A percentile compares a stretch with the other conserved stretches of the same genome.
phyloP scores from a whole-genome alignment of 2,797 vertebrate genomes.

The Hydrocynus forskahlii region DNA sequence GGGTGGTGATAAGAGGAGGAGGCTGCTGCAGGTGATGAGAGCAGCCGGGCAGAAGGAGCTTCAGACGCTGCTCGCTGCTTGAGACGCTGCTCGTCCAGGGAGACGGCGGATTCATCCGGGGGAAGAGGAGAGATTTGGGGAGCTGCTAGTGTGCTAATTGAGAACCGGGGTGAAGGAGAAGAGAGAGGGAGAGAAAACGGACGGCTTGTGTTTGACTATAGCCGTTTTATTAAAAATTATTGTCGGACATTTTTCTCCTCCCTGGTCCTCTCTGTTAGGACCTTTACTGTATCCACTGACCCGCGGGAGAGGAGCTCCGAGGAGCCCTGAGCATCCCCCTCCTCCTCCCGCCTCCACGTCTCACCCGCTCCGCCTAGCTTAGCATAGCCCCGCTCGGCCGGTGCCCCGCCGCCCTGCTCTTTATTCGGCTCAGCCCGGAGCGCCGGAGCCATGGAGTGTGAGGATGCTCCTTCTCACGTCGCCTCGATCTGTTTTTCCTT shows the following conservation, averaged over 20 bases:
- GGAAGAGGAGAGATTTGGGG: not conserved
- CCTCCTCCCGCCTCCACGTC: conserved; percentile 10
- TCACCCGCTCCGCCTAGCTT: not conserved
- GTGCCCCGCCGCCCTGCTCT: not conserved
- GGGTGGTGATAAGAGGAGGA: not conserved
- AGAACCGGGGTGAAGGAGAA: conserved; percentile 55
- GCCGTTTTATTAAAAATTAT: conserved; percentile 15
- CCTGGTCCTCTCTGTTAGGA: not conserved
- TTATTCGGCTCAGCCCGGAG: conserved; percentile 23
- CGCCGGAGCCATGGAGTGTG: conserved; percentile 81
- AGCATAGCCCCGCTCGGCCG: not conserved
- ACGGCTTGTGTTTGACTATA: conserved; percentile 68
- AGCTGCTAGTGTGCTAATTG: conserved; percentile 37
- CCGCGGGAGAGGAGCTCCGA: conserved; percentile 1
- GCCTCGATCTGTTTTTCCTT: conserved; percentile 63
- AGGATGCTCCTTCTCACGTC: conserved; percentile 82
- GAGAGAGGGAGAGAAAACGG: conserved; percentile 54
- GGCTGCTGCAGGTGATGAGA: not conserved
- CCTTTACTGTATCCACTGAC: not conserved
- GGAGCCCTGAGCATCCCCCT: conserved; percentile 17
- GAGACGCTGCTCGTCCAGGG: not conserved
- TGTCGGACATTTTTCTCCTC: no score
- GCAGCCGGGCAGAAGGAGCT: not conserved
- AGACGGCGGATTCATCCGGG: not conserved
- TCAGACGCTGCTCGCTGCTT: no score